Conservation (phyloP, 2,797 vertebrate genomes). For the Todus mexicanus region DNA sequence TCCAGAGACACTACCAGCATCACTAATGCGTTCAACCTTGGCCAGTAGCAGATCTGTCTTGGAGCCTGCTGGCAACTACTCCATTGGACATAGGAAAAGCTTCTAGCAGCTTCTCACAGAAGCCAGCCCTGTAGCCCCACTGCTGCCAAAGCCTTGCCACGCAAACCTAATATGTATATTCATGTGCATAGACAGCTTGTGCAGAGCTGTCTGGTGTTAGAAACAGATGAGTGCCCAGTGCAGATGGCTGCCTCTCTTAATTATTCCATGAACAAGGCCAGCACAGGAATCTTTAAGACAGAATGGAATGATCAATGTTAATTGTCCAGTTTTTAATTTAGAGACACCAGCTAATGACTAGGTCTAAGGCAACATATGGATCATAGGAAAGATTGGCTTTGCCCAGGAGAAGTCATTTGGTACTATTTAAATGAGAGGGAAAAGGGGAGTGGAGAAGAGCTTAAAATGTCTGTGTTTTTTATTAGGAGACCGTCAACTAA, state of each 20-base stretch:
- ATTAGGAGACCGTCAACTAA: slow-evolving; percentile 79
- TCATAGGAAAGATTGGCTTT: not conserved
- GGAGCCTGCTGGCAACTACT: not conserved
- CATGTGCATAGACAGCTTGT: not conserved
- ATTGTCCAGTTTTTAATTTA: not conserved
- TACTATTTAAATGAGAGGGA: not conserved
- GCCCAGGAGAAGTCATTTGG: not conserved
- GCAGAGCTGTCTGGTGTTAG: not conserved
- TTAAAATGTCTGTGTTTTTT: slow-evolving; percentile 7
- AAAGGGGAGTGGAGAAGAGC: not conserved
- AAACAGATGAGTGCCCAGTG: not conserved
- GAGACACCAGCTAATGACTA: not conserved
- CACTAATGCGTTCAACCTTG: not conserved
- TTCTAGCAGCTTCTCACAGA: not conserved
- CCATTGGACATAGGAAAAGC: not conserved
- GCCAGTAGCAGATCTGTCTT: not conserved
- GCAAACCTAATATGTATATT: not conserved
- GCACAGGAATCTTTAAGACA: not conserved
- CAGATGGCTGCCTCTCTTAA: not conserved
- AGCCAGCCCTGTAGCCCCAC: not conserved
- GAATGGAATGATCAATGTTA: not conserved
- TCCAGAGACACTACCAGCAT: not conserved
- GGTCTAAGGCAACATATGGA: not conserved
- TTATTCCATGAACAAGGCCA: not conserved
- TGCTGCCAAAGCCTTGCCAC: not conserved